Conservation (phyloP, 2,113 vertebrate genomes). For the Vidua chalybeata region DNA sequence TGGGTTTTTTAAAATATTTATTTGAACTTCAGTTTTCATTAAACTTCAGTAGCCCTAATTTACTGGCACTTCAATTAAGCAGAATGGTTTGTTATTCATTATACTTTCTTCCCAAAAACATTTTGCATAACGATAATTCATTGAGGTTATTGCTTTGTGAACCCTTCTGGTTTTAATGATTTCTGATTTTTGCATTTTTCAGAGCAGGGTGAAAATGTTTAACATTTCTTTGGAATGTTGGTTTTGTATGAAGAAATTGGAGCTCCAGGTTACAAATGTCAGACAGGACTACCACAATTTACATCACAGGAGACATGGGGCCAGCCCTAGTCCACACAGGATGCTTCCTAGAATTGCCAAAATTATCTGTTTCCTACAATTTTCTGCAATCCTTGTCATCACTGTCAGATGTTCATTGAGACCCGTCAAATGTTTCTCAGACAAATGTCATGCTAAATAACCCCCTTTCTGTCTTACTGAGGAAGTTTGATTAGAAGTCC, state of each 20-base stretch:
- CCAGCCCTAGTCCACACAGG: background rate
- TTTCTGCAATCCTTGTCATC: background rate
- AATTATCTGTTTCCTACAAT: background rate
- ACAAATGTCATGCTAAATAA: background rate
- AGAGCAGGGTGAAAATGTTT: background rate
- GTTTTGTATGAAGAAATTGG: fast-evolving
- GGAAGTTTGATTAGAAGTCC: background rate
- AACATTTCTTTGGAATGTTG: background rate
- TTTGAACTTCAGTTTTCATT: background rate
- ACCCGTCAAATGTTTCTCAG: background rate
- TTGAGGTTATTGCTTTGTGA: background rate
- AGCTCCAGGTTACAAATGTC: background rate
- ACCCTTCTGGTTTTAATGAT: background rate
- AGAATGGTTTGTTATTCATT: background rate
- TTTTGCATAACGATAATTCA: background rate
- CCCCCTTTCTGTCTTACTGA: background rate
- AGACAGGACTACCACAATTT: background rate
- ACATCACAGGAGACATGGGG: fast-evolving
- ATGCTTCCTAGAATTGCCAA: background rate
- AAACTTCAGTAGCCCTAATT: background rate
- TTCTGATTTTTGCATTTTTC: background rate
- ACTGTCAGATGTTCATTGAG: fast-evolving
- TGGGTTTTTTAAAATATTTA: background rate
- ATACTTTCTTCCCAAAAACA: background rate
- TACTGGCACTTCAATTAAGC: background rate